These are phyloP conservation scores for Heliothis peltigera DNA, from an alignment of 2,888 invertebrate genomes.

Conservation along the genomic window DNA sequence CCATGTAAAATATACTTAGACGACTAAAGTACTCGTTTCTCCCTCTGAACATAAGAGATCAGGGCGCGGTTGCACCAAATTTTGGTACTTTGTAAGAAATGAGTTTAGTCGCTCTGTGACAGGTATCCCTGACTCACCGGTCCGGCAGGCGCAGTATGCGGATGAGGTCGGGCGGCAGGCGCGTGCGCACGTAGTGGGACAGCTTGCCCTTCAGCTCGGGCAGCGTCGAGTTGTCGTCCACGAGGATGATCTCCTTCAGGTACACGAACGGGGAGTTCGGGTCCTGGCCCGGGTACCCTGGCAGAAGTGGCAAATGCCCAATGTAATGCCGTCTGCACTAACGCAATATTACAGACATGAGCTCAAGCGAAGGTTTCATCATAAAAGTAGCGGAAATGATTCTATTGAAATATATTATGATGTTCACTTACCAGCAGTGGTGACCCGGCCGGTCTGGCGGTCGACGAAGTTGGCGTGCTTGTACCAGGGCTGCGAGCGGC, in stretches of 20 bases:
- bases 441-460: conserved; percentile 69
- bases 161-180: conserved; percentile 91
- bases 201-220: conserved; percentile 93
- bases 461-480: conserved; percentile 75
- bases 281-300: conserved; percentile 85
- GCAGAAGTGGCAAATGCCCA: background rate
- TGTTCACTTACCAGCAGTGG: conserved; percentile 77
- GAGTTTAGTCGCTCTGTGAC: background rate
- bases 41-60: too few relatives aligned
- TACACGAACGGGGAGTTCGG: conserved; percentile 84
- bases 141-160: conserved; percentile 93
- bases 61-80: too few relatives aligned
- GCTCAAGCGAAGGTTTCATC: too few relatives aligned
- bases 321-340: too few relatives aligned
- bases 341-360: too few relatives aligned
- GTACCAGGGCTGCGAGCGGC: conserved; percentile 79
- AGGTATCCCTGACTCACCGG: conserved; percentile 81
- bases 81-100: background rate
- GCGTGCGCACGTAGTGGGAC: conserved; percentile 94
- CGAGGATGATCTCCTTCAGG: conserved; percentile 97
- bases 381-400: too few relatives aligned
- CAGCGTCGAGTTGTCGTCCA: conserved; percentile 98
- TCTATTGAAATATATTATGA: too few relatives aligned
- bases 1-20: too few relatives aligned
- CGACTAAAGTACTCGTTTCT: too few relatives aligned